Evolutionary conservation across 2,888 invertebrate genomes (phyloP).

Genomic region (Aleiodes testaceus): DNA sequence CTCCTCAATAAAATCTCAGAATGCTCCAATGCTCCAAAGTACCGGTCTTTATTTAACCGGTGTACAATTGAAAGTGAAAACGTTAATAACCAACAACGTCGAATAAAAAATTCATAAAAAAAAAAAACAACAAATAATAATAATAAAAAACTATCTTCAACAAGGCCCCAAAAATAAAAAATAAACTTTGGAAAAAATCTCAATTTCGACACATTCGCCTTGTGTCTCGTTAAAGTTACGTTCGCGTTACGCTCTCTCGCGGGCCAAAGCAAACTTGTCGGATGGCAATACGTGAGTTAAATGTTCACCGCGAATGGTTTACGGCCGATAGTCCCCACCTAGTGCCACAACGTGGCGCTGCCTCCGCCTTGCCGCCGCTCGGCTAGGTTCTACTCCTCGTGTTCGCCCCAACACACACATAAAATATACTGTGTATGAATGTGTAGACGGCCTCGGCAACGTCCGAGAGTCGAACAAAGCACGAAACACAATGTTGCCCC

Average conservation of each 20-base stretch:
- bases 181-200: no score
- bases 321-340: slow-evolving; percentile 78
- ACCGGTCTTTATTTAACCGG: no score
- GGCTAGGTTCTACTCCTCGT: slow-evolving; percentile 54
- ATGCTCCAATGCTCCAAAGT: no score
- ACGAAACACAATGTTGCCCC: slow-evolving; percentile 55
- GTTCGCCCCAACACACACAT: slow-evolving; percentile 53
- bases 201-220: slow-evolving; percentile 12
- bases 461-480: slow-evolving; percentile 46
- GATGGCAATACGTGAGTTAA: slow-evolving; percentile 74
- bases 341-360: slow-evolving; percentile 75
- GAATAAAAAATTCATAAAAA: background rate
- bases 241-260: slow-evolving; percentile 67
- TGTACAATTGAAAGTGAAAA: no score
- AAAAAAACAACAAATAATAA: slow-evolving; percentile 10
- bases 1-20: no score
- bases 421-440: background rate
- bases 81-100: no score
- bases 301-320: slow-evolving; percentile 74
- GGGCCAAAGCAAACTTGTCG: slow-evolving; percentile 73
- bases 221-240: slow-evolving; percentile 46
- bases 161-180: background rate
- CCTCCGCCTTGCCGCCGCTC: slow-evolving; percentile 55
- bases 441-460: slow-evolving; percentile 46
- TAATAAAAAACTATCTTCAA: background rate